Evolutionary conservation across 2,797 vertebrate genomes (phyloP).

Genomic region (Capromys pilorides): DNA sequence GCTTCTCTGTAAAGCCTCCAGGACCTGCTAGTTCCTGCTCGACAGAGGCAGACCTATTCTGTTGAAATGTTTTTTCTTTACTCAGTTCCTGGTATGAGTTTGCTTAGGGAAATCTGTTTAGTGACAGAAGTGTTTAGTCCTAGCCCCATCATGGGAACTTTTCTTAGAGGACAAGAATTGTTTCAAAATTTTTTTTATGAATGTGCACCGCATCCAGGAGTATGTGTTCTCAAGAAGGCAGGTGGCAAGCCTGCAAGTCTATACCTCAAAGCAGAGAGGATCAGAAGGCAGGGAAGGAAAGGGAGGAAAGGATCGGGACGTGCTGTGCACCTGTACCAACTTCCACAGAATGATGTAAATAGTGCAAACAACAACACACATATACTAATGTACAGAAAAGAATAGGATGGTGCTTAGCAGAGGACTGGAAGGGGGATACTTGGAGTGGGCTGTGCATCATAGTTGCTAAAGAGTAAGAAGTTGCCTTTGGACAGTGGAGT

Average conservation of each 20-base stretch:
- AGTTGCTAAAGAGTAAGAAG: neutral
- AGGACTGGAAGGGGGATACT: neutral
- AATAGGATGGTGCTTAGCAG: neutral
- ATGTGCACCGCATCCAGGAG: neutral
- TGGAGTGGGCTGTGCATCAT: neutral
- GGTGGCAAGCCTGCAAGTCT: neutral
- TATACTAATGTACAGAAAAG: neutral
- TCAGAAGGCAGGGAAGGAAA: neutral
- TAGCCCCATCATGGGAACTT: neutral
- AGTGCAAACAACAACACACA: neutral
- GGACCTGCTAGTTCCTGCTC: conserved; percentile 63
- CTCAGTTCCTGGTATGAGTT: conserved; percentile 54
- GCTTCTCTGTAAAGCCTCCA: neutral
- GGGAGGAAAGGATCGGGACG: neutral
- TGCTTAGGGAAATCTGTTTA: neutral
- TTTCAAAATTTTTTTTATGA: neutral
- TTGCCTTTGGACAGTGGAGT: neutral
- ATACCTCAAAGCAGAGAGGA: neutral
- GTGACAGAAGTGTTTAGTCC: neutral
- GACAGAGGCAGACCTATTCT: neutral
- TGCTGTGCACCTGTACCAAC: neutral
- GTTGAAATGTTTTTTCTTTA: conserved; percentile 43
- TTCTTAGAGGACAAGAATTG: neutral
- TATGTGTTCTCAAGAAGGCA: neutral
- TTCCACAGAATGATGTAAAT: neutral